phyloP scores from a whole-genome alignment of 1,140 invertebrate species.

The Drosophila lacteicornis region DNA sequence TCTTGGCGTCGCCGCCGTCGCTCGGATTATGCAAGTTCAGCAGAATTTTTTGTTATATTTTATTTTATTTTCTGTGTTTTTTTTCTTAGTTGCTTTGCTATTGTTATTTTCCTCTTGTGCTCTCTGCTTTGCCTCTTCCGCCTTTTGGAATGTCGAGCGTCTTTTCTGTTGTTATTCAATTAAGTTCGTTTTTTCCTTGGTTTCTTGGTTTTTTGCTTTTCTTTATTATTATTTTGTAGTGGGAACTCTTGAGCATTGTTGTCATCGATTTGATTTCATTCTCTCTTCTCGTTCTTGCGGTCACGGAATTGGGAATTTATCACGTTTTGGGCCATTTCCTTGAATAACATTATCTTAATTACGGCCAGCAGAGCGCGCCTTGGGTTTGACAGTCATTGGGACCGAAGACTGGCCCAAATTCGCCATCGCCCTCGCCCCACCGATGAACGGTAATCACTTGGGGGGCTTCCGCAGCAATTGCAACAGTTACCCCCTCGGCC shows the following conservation, averaged over 20 bases:
- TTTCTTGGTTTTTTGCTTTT: conserved; percentile 10
- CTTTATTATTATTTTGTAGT: conserved; percentile 22
- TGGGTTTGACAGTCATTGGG: conserved; percentile 16
- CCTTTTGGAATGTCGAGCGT: conserved; percentile 62
- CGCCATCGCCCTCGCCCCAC: conserved; percentile 13
- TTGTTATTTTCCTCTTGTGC: conserved; percentile 39
- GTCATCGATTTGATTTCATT: conserved; percentile 40
- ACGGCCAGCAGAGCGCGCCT: not conserved
- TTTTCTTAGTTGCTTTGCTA: conserved; percentile 27
- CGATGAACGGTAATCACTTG: conserved; percentile 35
- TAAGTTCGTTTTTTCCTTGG: conserved; percentile 27
- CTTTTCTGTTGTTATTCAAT: conserved; percentile 72
- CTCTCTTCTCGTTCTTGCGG: conserved; percentile 11
- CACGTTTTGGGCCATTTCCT: conserved; percentile 23
- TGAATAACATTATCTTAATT: conserved; percentile 21
- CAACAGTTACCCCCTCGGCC: conserved; percentile 9
- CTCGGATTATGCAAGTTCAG: conserved; percentile 72
- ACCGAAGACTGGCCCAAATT: not conserved
- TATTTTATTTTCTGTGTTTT: conserved; percentile 26
- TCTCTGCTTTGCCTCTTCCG: conserved; percentile 34
- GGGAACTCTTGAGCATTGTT: conserved; percentile 25
- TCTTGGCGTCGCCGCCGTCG: conserved; percentile 10
- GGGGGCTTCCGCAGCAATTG: conserved; percentile 52
- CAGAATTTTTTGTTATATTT: conserved; percentile 45
- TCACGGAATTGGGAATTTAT: conserved; percentile 26